Conservation (phyloP, 2,113 vertebrate genomes). For the Plestiodon gilberti region DNA sequence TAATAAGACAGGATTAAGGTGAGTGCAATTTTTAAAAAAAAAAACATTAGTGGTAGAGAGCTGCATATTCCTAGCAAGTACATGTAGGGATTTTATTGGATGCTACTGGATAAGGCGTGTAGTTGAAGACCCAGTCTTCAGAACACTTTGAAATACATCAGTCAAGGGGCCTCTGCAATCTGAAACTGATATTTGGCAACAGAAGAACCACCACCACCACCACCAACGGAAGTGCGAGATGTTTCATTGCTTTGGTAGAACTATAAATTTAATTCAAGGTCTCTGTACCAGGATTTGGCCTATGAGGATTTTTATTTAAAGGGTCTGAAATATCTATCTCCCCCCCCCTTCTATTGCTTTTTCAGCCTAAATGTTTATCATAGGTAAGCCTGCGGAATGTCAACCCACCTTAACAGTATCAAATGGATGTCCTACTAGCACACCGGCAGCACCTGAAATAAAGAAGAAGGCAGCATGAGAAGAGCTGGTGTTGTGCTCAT, state of each 20-base stretch:
- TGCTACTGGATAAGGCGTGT: background rate
- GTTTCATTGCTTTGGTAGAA: background rate
- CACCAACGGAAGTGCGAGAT: background rate
- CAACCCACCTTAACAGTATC: conserved; percentile 96
- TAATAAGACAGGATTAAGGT: background rate
- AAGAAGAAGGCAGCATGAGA: conserved; percentile 12
- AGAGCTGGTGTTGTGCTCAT: background rate
- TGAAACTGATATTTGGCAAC: background rate
- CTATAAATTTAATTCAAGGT: background rate
- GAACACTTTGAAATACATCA: background rate
- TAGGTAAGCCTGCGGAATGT: conserved; percentile 21
- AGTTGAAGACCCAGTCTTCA: background rate
- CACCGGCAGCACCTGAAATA: conserved; percentile 90
- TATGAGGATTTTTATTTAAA: background rate
- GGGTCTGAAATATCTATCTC: conserved; percentile 1
- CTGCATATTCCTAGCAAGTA: background rate
- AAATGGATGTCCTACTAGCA: conserved; percentile 96
- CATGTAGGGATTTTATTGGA: background rate
- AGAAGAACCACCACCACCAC: no score
- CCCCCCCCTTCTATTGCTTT: background rate
- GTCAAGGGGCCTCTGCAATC: background rate
- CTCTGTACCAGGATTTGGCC: conserved; percentile 6
- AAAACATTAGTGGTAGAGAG: conserved; percentile 28
- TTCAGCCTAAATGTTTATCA: conserved; percentile 6
- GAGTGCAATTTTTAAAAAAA: background rate